Base-by-base conservation (phyloP, 2,888 invertebrate genomes). In the Muscina levida region DNA sequence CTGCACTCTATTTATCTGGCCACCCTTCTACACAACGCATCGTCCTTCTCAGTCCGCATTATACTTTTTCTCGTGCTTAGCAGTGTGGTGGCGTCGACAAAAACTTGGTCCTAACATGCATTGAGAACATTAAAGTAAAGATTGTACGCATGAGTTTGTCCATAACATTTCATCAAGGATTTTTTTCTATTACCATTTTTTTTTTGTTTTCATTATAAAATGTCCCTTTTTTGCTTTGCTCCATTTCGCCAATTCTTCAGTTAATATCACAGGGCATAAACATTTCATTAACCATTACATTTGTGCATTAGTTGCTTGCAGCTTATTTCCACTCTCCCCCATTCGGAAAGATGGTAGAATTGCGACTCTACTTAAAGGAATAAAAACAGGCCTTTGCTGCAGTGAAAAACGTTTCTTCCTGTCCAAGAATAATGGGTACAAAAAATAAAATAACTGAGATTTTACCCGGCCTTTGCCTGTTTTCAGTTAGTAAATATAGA, bases 401-500 rank as follows among this genome's bases (percentile, higher is more conserved):
- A n/a, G n/a, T n/a, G n/a, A n/a, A n/a, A n/a, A n/a, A n/a, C n/a
- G n/a, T n/a, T n/a, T n/a, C n/a, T n/a, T n/a, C n/a, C n/a, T n/a
- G n/a, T n/a, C n/a, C n/a, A n/a, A n/a, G n/a, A n/a, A n/a, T n/a
- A n/a, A n/a, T n/a, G n/a, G n/a, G n/a, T n/a, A n/a, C n/a, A n/a
- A n/a, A n/a, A n/a, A n/a, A n/a, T n/a, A n/a, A 53, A 15, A 15
- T 15, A n/a, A 4, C 17, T 3, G 24, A 22, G 53, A 19, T 3
- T 24, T 22, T 53, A 8, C 53, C 1, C 31, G 42, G 42, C 62
- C 42, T 42, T 62, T 42, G 42, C 62, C 62, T 42, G 42, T 19
- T 42, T 62, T 22, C 53, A 67, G 68, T 76, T 56, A 39, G 79
- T 72, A 77, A 82, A 82, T 82, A 81, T 76, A 82, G 57, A 77